Percentiles rank a stretch among this genome's conserved stretches.
Evolutionary conservation across 2,888 invertebrate genomes (phyloP).

Genomic region (Amblyjoppa proteus): DNA sequence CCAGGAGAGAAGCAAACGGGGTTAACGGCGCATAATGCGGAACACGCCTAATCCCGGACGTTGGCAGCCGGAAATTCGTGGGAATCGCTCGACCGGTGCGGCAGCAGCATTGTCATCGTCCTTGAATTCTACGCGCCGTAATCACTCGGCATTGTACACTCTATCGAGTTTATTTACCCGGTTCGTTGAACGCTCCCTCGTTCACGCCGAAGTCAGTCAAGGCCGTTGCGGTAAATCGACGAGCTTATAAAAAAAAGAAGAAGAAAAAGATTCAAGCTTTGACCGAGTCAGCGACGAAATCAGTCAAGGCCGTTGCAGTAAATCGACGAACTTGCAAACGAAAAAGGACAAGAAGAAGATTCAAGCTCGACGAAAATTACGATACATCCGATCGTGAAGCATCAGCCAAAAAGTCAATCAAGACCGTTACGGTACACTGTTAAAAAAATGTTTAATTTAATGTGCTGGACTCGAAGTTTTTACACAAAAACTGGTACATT

Average conservation of each 20-base stretch:
- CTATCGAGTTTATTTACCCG: constrained; percentile 32
- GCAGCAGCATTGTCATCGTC: constrained; percentile 30
- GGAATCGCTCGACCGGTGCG: constrained; percentile 48
- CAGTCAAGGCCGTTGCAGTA: constrained; percentile 42
- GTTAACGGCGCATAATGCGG: constrained; percentile 48
- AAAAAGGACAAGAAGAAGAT: too few species aligned
- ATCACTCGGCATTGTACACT: constrained; percentile 14
- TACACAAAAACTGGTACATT: too few species aligned
- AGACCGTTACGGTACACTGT: too few species aligned
- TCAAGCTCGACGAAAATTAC: background rate
- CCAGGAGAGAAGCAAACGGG: constrained; percentile 28
- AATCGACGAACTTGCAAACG: background rate
- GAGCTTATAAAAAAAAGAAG: too few species aligned
- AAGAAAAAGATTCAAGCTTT: background rate
- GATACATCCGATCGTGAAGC: background rate
- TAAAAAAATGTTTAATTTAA: too few species aligned
- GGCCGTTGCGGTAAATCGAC: constrained; percentile 23
- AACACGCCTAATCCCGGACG: constrained; percentile 62
- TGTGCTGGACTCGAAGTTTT: too few species aligned
- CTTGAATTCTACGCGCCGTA: constrained; percentile 19
- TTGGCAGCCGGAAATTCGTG: constrained; percentile 63
- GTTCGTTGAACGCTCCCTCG: constrained; percentile 60
- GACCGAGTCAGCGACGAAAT: background rate
- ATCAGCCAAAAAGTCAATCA: too few species aligned
- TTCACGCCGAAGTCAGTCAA: constrained; percentile 51